Base-by-base conservation (phyloP, 2,888 invertebrate genomes). In the Drosophila vallismaia region DNA sequence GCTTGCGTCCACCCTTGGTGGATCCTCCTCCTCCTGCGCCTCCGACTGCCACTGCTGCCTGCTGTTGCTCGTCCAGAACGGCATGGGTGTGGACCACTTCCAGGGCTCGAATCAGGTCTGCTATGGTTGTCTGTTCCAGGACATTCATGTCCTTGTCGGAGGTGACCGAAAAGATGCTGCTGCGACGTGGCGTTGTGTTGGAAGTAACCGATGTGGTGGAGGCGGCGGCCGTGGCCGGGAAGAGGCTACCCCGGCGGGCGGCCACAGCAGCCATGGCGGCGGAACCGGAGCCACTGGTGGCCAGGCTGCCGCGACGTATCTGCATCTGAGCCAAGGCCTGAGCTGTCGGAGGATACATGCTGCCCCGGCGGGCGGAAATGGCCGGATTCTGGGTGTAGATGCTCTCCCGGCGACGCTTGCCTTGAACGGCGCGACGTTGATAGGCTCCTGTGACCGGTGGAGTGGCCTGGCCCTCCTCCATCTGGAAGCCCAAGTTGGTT, bases 51-150 rank as follows among this genome's bases (percentile, higher is more conserved):
- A 44, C 57, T 31, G 73, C 33, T 4, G 44, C 57, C 10, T 75
- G 60, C 33, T 85, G 83, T n/a, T 86, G 86, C 38, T 89, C 90
- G 33, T 89, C 90, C 29, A 91, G 62, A 9, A 85, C 92, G 0
- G 93, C 92, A 51, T 92, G 91, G 0, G 93, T 91, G 74, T 94
- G 94, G 29, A 96, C 92, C n/a, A 94, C 94, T 49, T 96, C 95
- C 50, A 97, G 91, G 0, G 96, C 96, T 59, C 96, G 93, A 28
- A 97, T 93, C 56, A 97, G 93, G 91, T 97, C 96, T 0, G 96
- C 97, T 10, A 97, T 93, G 24, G 96, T 96, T 0, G 97, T 97
- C 81, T 96, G 95, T 90, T 97, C 97, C 58, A 97, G 92, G 9
- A 96, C 93, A 82, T 91, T 87, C 71, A 89, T 86, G 36, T 91